These are phyloP conservation scores for Clepsis dumicolana DNA, from an alignment of 2,888 invertebrate genomes.

Conservation along the genomic window DNA sequence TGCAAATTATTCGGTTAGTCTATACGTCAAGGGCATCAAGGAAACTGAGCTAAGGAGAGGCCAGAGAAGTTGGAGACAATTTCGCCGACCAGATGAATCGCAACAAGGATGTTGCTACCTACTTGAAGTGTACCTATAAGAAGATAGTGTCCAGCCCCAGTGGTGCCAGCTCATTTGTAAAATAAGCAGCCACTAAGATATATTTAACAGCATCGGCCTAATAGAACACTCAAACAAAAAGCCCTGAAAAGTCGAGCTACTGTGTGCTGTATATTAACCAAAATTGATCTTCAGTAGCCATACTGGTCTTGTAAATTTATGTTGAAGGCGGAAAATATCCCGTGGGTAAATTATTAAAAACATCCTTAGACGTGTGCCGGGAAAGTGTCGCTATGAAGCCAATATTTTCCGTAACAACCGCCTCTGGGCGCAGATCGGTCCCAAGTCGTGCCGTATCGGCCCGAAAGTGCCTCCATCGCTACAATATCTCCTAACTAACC, in stretches of 20 bases:
- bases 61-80: too few relatives aligned
- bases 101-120: too few relatives aligned
- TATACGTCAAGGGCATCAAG: neutral
- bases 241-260: neutral
- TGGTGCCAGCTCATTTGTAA: too few relatives aligned
- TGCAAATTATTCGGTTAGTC: neutral
- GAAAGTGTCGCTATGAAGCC: neutral
- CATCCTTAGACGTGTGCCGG: neutral
- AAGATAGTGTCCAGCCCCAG: too few relatives aligned
- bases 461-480: conserved; percentile 7
- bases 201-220: too few relatives aligned
- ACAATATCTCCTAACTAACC: conserved; percentile 13
- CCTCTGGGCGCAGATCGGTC: conserved; percentile 3
- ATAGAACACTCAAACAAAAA: too few relatives aligned
- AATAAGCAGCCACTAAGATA: too few relatives aligned
- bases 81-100: too few relatives aligned
- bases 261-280: neutral
- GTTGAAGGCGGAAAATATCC: neutral
- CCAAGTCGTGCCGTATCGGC: conserved; percentile 27
- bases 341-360: neutral
- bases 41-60: too few relatives aligned
- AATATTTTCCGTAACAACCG: conserved; percentile 10
- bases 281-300: neutral
- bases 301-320: neutral
- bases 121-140: too few relatives aligned